These are phyloP conservation scores for Triplophysa tibetana DNA, from an alignment of 2,113 vertebrate species.

Conservation along the genomic window DNA sequence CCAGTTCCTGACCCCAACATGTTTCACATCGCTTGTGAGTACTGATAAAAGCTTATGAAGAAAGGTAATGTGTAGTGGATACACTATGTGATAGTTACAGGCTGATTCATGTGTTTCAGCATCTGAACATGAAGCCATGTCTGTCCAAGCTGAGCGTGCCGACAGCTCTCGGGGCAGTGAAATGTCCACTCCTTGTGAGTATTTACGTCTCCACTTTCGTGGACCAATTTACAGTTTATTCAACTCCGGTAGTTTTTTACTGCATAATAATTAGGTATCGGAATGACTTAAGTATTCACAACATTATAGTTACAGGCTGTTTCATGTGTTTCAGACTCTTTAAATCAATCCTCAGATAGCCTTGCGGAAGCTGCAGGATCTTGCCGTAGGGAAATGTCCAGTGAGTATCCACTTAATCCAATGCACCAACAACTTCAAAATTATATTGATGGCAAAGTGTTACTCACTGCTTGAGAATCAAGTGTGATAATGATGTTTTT, in stretches of 20 bases:
- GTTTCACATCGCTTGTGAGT: conserved; percentile 29
- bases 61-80: not conserved
- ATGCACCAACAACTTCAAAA: not conserved
- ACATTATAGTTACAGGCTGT: not conserved
- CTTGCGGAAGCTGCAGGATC: too few species aligned
- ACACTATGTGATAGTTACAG: not conserved
- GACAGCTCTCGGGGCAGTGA: not conserved
- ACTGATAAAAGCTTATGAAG: not conserved
- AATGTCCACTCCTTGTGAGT: not conserved
- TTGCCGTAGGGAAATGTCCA: too few species aligned
- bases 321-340: not conserved
- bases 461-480: not conserved
- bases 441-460: too few species aligned
- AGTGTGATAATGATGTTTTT: not conserved
- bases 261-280: not conserved
- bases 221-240: not conserved
- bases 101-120: not conserved
- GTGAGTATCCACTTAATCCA: not conserved
- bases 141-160: not conserved
- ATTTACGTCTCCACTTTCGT: not conserved
- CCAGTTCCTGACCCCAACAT: conserved; percentile 7
- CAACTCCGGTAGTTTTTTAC: not conserved
- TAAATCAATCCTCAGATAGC: too few species aligned
- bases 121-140: not conserved
- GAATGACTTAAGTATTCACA: not conserved